These are phyloP conservation scores for Eucera pruinosa DNA, from an alignment of 2,888 invertebrate species.

Conservation along the genomic window DNA sequence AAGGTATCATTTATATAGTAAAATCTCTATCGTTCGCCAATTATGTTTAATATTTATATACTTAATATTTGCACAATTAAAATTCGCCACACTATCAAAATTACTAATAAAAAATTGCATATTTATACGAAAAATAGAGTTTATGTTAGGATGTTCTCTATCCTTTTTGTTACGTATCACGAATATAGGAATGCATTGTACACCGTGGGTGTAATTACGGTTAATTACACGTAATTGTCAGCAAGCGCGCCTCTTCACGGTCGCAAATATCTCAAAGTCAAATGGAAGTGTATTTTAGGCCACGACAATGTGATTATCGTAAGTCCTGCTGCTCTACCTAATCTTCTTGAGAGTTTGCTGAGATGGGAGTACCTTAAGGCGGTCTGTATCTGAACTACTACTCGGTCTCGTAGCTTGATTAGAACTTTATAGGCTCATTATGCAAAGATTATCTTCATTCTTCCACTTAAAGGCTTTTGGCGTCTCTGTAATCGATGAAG, in stretches of 20 bases:
- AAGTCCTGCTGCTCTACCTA: constrained; percentile 45
- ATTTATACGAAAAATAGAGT: no score
- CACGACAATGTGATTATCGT: constrained; percentile 47
- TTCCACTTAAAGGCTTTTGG: background rate
- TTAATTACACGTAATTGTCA: background rate
- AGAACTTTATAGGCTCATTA: constrained; percentile 46
- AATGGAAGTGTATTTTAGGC: constrained; percentile 26
- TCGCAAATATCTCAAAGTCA: constrained; percentile 17
- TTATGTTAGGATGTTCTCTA: no score
- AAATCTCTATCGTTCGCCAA: no score
- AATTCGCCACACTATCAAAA: no score
- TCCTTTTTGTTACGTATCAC: no score
- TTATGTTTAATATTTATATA: no score
- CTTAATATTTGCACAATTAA: no score
- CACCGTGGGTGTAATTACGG: constrained; percentile 1
- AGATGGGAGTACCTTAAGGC: constrained; percentile 20
- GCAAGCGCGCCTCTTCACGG: no score
- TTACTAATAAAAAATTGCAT: no score
- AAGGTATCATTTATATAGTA: no score
- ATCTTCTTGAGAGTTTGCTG: constrained; percentile 50
- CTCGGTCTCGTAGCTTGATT: constrained; percentile 35
- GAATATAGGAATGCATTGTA: no score
- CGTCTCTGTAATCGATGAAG: background rate
- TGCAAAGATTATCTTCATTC: constrained; percentile 21
- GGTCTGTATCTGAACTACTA: constrained; percentile 29